phyloP scores from a whole-genome alignment of 2,113 vertebrate species.

The Phycodurus eques region DNA sequence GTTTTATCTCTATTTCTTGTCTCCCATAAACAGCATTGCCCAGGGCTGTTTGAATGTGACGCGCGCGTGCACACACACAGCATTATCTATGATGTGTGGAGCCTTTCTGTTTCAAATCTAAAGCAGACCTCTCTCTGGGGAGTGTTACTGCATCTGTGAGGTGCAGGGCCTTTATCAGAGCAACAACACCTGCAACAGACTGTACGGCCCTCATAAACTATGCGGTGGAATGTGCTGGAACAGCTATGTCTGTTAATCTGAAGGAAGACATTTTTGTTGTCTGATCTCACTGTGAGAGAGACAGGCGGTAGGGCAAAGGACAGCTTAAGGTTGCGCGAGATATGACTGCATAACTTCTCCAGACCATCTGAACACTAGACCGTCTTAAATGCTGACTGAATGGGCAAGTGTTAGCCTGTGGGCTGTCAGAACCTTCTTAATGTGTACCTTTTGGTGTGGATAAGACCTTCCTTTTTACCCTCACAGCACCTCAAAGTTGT shows the following conservation, averaged over 20 bases:
- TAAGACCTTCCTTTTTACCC: conserved; percentile 34
- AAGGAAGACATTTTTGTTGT: conserved; percentile 70
- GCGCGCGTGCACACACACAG: conserved; percentile 10
- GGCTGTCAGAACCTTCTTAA: conserved; percentile 35
- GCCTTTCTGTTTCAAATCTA: conserved; percentile 38
- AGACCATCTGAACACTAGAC: conserved; percentile 41
- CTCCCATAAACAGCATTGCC: conserved; percentile 26
- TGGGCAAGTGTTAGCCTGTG: conserved; percentile 39
- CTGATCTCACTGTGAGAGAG: conserved; percentile 54
- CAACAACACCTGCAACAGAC: conserved; percentile 67
- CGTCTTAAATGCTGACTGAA: conserved; percentile 46
- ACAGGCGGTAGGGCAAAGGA: conserved; percentile 9
- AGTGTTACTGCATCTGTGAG: conserved; percentile 27
- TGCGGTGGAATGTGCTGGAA: conserved; percentile 65
- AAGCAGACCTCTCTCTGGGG: conserved; percentile 50
- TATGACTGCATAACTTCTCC: conserved; percentile 59
- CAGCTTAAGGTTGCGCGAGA: conserved; percentile 50
- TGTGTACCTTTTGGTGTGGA: conserved; percentile 31
- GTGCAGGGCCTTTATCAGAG: conserved; percentile 48
- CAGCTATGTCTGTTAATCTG: conserved; percentile 61
- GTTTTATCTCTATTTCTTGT: conserved; percentile 11
- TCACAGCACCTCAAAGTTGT: conserved; percentile 24
- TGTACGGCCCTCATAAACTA: conserved; percentile 64
- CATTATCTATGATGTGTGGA: conserved; percentile 35
- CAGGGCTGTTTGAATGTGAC: conserved; percentile 23